A percentile compares a stretch with the other conserved stretches of the same genome.
phyloP scores from a whole-genome alignment of 2,888 invertebrate species.

The Beris chalybata region DNA sequence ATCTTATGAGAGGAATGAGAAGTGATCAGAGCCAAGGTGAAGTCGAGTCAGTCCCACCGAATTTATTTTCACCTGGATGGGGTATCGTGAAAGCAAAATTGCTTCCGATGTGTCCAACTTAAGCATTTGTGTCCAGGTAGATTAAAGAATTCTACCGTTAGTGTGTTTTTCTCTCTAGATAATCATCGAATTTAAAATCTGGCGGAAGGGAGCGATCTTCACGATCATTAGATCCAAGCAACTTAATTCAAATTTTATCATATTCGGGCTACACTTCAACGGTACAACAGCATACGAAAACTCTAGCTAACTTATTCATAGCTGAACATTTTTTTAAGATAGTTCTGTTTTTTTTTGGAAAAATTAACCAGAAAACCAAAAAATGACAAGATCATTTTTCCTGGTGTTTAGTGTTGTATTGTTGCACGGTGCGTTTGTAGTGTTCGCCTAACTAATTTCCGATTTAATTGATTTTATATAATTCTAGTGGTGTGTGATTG shows the following conservation, averaged over 20 bases:
- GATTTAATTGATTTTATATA: too few relatives aligned
- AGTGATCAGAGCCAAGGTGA: too few relatives aligned
- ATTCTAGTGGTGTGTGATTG: too few relatives aligned
- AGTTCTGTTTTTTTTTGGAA: background rate
- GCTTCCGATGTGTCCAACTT: too few relatives aligned
- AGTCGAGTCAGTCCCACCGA: too few relatives aligned
- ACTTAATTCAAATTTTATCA: constrained; percentile 21
- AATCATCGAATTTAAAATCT: background rate
- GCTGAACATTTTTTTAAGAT: background rate
- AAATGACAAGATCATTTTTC: too few relatives aligned
- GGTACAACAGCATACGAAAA: constrained; percentile 18
- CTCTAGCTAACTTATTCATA: background rate
- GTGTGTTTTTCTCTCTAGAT: background rate
- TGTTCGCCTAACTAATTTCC: background rate
- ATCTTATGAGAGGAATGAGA: too few relatives aligned
- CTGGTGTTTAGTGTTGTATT: background rate
- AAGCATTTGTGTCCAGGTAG: too few relatives aligned
- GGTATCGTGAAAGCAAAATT: too few relatives aligned
- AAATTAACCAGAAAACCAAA: background rate
- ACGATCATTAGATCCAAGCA: constrained; percentile 2
- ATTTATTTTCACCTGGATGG: too few relatives aligned
- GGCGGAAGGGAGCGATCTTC: constrained; percentile 25
- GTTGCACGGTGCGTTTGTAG: background rate
- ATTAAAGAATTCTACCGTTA: too few relatives aligned
- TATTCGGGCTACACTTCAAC: constrained; percentile 8